Evolutionary conservation across 92 coral and sea anemone species (phyloP), one percentile per base, ranked within the genome.

Genomic region (Galaxea fascicularis): DNA sequence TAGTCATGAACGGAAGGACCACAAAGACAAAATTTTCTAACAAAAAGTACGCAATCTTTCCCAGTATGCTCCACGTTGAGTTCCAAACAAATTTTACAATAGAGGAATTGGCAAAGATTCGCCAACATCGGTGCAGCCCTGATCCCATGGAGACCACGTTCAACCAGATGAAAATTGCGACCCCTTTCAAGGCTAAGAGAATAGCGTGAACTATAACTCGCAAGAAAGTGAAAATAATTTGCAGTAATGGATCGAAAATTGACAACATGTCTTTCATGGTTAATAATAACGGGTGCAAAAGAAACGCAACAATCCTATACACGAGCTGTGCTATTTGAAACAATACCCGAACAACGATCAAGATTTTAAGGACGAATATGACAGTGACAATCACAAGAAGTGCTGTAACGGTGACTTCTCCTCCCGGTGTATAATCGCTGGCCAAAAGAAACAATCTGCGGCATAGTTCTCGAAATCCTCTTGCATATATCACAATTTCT

Each of bases 381-480:
- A 91, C 26, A 4, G 88, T 71, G 4, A 74, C 27, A n/a, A 88
- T 8, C 60, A 75, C 69, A 39, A 91, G 90, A 18, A 74, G 18
- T 8, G 62, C 66, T 29, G 71, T 28, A 10, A 91, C 92, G 11
- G 92, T 91, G 49, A 77, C 27, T 53, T 68, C 62, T 35, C 95
- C 95, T 20, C 95, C 92, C 10, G 95, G 95, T 56, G 88, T 78
- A 22, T 74, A 83, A 74, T 91, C 95, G 53, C 95, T 84, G 14
- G 88, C 66, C 9, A 91, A 88, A 49, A 91, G 92, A 70, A 91
- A 91, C n/a, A 88, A 71, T 53, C 94, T 65, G 66, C 94, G 89
- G 41, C 90, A 88, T n/a, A 91, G 45, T 73, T 91, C 95, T 16
- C 86, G 79, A 24, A 91, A 91, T 21, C 95, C 95, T 22, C 90